A percentile compares a stretch with the other conserved stretches of the same genome.
Conservation (phyloP, 2,113 vertebrate genomes). For the Ptilorrhoa leucosticta region DNA sequence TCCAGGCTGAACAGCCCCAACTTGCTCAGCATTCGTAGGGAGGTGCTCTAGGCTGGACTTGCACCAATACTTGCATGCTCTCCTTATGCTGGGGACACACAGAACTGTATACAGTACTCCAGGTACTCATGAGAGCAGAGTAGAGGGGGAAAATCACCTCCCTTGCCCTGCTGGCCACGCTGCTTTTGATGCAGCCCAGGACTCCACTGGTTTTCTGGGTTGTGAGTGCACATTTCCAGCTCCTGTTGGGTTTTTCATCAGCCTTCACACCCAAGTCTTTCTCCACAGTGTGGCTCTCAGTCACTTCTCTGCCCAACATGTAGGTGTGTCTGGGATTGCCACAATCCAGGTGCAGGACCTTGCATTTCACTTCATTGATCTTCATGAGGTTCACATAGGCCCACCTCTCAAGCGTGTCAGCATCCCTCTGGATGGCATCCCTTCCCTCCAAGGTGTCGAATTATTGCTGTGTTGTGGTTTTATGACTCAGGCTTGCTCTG, state of each 20-base stretch:
- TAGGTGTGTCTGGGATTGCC: background rate
- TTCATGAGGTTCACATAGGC: no score
- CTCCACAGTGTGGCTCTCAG: background rate
- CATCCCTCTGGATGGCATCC: background rate
- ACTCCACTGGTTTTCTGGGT: background rate
- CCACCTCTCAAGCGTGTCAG: background rate
- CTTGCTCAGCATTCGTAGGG: fast-evolving
- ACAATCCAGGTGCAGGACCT: background rate
- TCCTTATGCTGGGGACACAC: fast-evolving
- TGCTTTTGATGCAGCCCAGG: background rate
- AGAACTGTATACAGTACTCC: background rate
- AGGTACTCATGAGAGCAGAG: background rate
- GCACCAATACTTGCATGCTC: background rate
- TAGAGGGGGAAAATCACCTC: background rate
- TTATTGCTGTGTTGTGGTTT: background rate
- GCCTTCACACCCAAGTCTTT: no score
- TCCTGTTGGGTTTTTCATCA: background rate
- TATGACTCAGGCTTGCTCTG: no score
- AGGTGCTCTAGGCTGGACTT: background rate
- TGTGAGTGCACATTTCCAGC: fast-evolving
- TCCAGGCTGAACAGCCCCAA: background rate
- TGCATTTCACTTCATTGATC: background rate
- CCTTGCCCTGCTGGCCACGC: fast-evolving
- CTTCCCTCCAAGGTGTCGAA: background rate
- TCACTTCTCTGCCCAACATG: fast-evolving